Evolutionary conservation across 2,797 vertebrate genomes (phyloP), one percentile per base, ranked within the genome.

Genomic region (Hypotaenidia philippensis): DNA sequence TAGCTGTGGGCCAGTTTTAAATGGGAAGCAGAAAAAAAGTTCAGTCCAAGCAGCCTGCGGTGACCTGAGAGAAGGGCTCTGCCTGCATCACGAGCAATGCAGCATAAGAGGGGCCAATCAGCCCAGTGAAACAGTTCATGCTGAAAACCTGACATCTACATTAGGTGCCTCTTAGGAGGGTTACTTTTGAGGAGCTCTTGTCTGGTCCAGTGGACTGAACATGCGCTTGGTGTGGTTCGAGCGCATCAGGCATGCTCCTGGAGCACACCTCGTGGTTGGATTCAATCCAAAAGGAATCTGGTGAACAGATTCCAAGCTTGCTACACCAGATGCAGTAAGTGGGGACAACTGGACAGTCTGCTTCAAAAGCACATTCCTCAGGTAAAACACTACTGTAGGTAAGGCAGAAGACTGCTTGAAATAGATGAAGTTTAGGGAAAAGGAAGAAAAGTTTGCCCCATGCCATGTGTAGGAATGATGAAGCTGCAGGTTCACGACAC

Each of bases 21-120:
- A 80, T 21, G 29, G 34, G 23, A 92, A 83, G 26, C 9, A 69
- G 75, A 65, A 84, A 77, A 83, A 44, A 3, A 66, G 12, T 52
- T 80, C 64, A 66, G 79, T 44, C 15, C 40, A 52, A 81, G 83
- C 29, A 92, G 53, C 41, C 50, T 92, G 50, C 57, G 76, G 34
- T 84, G 86, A 87, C 41, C 83, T 87, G 41, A 82, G 74, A n/a
- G 82, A 84, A 89, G 74, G 50, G 29, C 55, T 81, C 60, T 80
- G 50, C 21, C 71, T 84, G 11, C 57, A 64, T 34, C 38, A 55
- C 1, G 10, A 76, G 60, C 26, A 78, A 78, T 36, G 86, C 47
- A 72, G 59, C 44, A 4, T 53, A 80, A 57, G 4, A n/a, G 70
- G 83, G 64, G 55, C 1, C 0, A 50, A 68, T 59, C 3, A 0